Conservation (phyloP, 2,113 vertebrate genomes). For the Bucco capensis region DNA sequence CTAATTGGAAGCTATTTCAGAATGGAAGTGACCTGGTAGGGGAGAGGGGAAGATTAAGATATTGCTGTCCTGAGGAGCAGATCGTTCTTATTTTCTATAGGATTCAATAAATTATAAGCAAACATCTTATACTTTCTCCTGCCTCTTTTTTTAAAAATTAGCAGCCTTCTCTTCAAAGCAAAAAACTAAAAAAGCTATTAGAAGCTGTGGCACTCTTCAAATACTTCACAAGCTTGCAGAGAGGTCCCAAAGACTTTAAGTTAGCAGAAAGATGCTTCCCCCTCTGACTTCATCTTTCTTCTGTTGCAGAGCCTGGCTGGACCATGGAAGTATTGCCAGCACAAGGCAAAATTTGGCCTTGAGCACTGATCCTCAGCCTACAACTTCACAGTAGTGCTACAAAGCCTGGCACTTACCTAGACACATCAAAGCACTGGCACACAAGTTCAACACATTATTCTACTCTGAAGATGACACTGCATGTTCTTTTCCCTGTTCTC, state of each 20-base stretch:
- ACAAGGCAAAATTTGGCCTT: not conserved
- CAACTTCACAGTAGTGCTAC: not conserved
- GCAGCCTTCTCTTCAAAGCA: slow-evolving; percentile 6
- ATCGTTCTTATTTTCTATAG: slow-evolving; percentile 62
- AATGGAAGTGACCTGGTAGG: slow-evolving; percentile 45
- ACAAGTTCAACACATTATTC: not conserved
- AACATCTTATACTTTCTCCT: slow-evolving; percentile 17
- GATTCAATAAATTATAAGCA: slow-evolving; percentile 64
- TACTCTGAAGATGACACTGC: not conserved
- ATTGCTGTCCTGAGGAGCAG: slow-evolving; percentile 52
- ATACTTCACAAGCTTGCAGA: not conserved
- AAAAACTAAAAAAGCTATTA: not conserved
- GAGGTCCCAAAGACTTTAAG: slow-evolving; percentile 9
- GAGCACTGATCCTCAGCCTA: not conserved
- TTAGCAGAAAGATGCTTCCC: slow-evolving; percentile 6
- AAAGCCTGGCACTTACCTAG: not conserved
- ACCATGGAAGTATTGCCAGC: not conserved
- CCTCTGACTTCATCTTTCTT: not conserved
- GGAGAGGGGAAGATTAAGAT: slow-evolving; percentile 45
- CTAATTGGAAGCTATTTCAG: slow-evolving; percentile 57
- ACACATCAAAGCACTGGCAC: not conserved
- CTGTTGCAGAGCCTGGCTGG: not conserved
- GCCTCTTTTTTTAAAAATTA: not conserved
- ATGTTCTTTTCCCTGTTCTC: not conserved
- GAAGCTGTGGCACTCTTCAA: slow-evolving; percentile 18